Percentiles rank a stretch among this genome's conserved stretches.
These are phyloP conservation scores for Patiria miniata DNA, from an alignment of 35 echinoderm and acorn worm genomes.

Conservation along the genomic window DNA sequence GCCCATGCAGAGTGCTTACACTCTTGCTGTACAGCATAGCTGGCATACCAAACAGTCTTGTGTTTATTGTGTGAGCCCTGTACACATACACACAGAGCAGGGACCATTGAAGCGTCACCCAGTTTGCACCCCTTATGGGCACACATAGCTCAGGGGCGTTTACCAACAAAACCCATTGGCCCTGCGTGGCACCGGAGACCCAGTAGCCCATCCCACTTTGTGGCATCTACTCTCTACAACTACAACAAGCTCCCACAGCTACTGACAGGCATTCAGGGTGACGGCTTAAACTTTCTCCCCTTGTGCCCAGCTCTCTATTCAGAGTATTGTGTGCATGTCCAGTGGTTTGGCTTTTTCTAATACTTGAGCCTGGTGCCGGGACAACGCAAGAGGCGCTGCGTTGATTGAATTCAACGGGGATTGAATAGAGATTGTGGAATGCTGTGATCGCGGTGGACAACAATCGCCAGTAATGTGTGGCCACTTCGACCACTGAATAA, in stretches of 20 bases:
- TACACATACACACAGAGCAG: no score
- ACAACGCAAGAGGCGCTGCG: neutral
- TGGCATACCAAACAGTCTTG: neutral
- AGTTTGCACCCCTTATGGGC: neutral
- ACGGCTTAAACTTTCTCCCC: no score
- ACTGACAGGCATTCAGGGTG: no score
- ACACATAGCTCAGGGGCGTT: constrained; percentile 9
- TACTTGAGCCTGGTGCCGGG: neutral
- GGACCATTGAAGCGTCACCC: neutral
- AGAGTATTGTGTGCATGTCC: neutral
- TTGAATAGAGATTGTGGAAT: neutral
- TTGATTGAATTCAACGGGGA: constrained; percentile 7
- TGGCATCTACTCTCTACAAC: neutral
- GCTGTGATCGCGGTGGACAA: neutral
- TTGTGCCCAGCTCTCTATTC: no score
- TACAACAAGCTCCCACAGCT: no score
- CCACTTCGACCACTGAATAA: neutral
- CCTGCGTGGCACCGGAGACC: neutral
- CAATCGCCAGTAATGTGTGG: neutral
- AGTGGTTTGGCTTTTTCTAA: neutral
- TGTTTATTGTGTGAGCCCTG: neutral
- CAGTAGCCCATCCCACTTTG: constrained; percentile 3
- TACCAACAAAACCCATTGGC: constrained; percentile 8
- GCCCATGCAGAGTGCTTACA: neutral
- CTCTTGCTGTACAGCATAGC: neutral